Evolutionary conservation across 2,888 invertebrate genomes (phyloP), one percentile per base, ranked within the genome.

Genomic region (Amphipoea lucens): DNA sequence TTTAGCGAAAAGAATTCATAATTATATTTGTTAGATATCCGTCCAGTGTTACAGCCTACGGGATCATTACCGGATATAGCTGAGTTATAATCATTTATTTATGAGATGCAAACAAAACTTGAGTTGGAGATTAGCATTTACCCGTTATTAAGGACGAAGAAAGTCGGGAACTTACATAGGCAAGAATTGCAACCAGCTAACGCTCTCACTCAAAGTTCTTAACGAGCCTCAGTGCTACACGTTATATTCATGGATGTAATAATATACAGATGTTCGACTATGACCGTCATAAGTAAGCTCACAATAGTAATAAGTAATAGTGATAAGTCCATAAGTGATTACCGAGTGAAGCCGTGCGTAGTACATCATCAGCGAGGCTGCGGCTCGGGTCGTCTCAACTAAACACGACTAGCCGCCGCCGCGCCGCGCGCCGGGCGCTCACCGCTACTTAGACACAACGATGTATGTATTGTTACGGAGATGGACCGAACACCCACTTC

Each of bases 21-120:
- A 11, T 79, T 65, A 36, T 78, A n/a, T 66, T 78, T 20, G 1
- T n/a, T 29, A 63, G 29, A 17, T 51, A 36, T 29, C 12, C 9
- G 36, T n/a, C 11, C 36, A n/a, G 29, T 12, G 40, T 40, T 62
- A 62, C n/a, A 36, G 42, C 63, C 29, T 63, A 14, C 42, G 36
- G 6, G 45, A n/a, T 70, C 11, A 69, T 11, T 57, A 40, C 17
- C 36, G n/a, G 40, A 40, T n/a, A 7, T 7, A 5, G 40, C 12
- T 2, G 20, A 48, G 7, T 70, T 48, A 11, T 70, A n/a, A 40
- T 48, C 4, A 48, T 36, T 48, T 23, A 11, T 23, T 5, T 23
- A 48, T 20, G 14, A 68, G 12, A n/a, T 36, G 11, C 36, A 36
- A 67, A 48, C 6, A 40, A 57, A 70, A 54, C 14, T 12, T 29